These are phyloP conservation scores for Cheumatopsyche charites DNA, from an alignment of 1,140 invertebrate species.

Conservation along the genomic window DNA sequence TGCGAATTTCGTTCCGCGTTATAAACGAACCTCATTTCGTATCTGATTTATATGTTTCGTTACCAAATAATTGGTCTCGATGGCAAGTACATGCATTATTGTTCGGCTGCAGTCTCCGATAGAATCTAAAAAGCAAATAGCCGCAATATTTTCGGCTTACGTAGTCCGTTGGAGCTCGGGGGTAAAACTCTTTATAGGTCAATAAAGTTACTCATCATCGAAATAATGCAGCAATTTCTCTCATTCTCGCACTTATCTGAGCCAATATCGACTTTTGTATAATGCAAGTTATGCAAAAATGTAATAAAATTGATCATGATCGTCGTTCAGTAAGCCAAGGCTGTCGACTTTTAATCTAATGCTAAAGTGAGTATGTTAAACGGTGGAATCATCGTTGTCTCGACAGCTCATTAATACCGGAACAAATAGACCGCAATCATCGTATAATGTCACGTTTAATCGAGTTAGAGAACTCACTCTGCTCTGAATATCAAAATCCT, in stretches of 20 bases:
- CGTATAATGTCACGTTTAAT: too few relatives aligned
- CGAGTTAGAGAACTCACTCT: too few relatives aligned
- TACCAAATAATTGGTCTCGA: slow-evolving; percentile 28
- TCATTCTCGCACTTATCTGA: too few relatives aligned
- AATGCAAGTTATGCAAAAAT: too few relatives aligned
- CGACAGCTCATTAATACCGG: too few relatives aligned
- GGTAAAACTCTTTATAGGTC: slow-evolving; percentile 12
- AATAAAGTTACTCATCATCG: neutral
- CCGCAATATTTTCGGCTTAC: too few relatives aligned
- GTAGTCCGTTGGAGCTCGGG: too few relatives aligned
- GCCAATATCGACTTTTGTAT: too few relatives aligned
- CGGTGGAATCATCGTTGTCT: too few relatives aligned
- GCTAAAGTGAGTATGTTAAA: neutral
- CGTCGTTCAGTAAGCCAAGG: slow-evolving; percentile 17
- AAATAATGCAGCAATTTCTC: too few relatives aligned
- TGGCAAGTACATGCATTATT: neutral
- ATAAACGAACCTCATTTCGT: slow-evolving; percentile 23
- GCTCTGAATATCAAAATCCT: too few relatives aligned
- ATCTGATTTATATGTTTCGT: slow-evolving; percentile 26
- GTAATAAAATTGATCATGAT: neutral
- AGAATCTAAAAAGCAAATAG: slow-evolving; percentile 21
- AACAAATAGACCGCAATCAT: too few relatives aligned
- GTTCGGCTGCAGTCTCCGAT: neutral
- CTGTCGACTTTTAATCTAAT: slow-evolving; percentile 13
- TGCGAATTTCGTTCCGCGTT: slow-evolving; percentile 27